A percentile compares a stretch with the other conserved stretches of the same genome.
Conservation (phyloP, 1,140 invertebrate species). For the Drosophila melanogaster region DNA sequence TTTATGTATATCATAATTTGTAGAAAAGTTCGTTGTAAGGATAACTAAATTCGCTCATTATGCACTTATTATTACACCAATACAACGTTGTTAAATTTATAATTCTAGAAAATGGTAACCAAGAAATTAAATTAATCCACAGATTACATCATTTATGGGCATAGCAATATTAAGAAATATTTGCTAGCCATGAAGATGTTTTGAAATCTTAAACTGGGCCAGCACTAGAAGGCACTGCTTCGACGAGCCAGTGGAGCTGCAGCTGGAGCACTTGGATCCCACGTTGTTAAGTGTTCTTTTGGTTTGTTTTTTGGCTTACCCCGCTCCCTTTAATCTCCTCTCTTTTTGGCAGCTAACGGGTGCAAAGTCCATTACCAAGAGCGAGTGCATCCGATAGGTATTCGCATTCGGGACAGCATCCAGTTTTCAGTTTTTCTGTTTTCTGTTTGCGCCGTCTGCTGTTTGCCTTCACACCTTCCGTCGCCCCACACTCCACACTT, state of each 20-base stretch:
- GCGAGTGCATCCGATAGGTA: constrained; percentile 46
- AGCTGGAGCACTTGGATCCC: constrained; percentile 38
- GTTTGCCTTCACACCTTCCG: constrained; percentile 65
- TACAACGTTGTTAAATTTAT: too few relatives aligned
- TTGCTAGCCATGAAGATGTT: neutral
- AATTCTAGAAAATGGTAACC: too few relatives aligned
- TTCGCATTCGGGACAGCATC: constrained; percentile 41
- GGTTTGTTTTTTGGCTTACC: neutral
- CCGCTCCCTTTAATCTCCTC: constrained; percentile 12
- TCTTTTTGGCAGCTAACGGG: constrained; percentile 67
- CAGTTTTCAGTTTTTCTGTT: constrained; percentile 47
- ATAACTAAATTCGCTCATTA: too few relatives aligned
- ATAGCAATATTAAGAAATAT: neutral
- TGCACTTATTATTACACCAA: too few relatives aligned
- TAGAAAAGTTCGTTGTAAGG: too few relatives aligned
- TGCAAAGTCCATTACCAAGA: constrained; percentile 64
- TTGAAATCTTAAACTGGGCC: neutral
- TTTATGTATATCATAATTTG: too few relatives aligned
- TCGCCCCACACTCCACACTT: neutral
- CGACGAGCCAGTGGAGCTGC: constrained; percentile 9
- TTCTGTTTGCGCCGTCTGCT: constrained; percentile 8
- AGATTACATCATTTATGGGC: too few relatives aligned
- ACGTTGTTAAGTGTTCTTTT: constrained; percentile 43
- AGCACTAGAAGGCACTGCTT: neutral
- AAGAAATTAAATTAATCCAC: too few relatives aligned